Base-by-base conservation (phyloP, 2,113 vertebrate species). In the Casuarius casuarius region DNA sequence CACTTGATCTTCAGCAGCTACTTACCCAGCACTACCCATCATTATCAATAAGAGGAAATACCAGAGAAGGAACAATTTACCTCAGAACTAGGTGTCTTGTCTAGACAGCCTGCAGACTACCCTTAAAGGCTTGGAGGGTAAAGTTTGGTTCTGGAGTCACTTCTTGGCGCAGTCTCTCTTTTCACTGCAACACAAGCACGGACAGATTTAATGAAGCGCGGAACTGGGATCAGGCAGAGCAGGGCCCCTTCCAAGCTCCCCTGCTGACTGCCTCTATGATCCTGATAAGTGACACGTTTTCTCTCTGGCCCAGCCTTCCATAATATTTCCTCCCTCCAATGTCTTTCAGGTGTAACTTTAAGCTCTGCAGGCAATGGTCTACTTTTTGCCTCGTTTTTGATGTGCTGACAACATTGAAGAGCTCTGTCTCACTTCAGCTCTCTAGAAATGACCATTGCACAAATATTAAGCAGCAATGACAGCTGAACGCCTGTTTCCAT, bases 401-500 rank as follows among this genome's bases (percentile, higher is more conserved):
- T 67, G 23, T 77, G 29, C 72, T 92, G 68, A 80, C 79, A 38
- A 80, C 82, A 67, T 3, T 65, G 76, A 59, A 90, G 85, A 81
- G 58, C 75, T 25, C 38, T 73, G 79, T 74, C 61, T 96, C 83
- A 56, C 40, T 93, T 92, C 65, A 72, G 76, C 76, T 89, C 59
- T 90, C 83, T 80, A 87, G 90, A 48, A 61, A 29, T 21, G 90
- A 86, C 95, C 86, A 78, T 9, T 89, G 68, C 22, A 62, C 65
- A 96, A 92, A 96, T 72, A 86, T 80, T 90, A 90, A 92, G 28
- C 42, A 59, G 46, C 17, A 10, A 9, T 95, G 93, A 84, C 92
- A 93, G 79, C 63, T 88, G 51, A 80, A 96, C 86, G 23, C 51
- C 76, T 81, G n/a, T 61, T 92, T 96, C 92, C 86, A 68, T 90